Evolutionary conservation across 2,888 invertebrate genomes (phyloP).

Genomic region (Tineola bisselliella): DNA sequence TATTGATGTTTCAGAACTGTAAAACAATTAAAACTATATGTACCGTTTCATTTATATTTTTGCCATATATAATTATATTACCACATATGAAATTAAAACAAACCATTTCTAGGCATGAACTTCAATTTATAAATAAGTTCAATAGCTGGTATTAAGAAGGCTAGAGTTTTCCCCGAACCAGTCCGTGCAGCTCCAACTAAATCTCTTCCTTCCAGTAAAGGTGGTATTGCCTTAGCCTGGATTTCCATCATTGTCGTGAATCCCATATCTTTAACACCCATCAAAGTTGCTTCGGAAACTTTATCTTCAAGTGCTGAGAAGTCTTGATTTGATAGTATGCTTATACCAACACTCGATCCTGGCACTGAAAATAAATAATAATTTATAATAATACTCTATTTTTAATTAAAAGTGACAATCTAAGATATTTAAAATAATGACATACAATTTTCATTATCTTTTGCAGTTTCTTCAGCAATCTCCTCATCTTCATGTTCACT

Average conservation of each 20-base stretch:
- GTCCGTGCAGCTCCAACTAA: conserved; percentile 95
- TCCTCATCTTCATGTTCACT: conserved; percentile 26
- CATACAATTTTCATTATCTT: not conserved
- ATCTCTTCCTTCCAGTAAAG: conserved; percentile 90
- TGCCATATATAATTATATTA: too few relatives aligned
- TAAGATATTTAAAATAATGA: not conserved
- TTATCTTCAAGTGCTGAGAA: conserved; percentile 70
- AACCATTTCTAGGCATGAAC: conserved; percentile 93
- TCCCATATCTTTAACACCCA: conserved; percentile 89
- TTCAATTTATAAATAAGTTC: conserved; percentile 90
- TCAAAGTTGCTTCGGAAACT: conserved; percentile 85
- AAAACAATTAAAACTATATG: too few relatives aligned
- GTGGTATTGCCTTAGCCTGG: conserved; percentile 88
- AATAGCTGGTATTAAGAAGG: conserved; percentile 95
- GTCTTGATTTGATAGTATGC: conserved; percentile 68
- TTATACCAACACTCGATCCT: conserved; percentile 69
- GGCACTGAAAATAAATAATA: conserved; percentile 58
- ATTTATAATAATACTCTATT: too few relatives aligned
- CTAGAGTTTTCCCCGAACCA: conserved; percentile 96
- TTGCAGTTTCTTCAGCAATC: conserved; percentile 17
- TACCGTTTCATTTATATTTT: too few relatives aligned
- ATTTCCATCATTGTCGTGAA: conserved; percentile 96
- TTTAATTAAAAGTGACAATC: too few relatives aligned
- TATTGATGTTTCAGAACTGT: too few relatives aligned
- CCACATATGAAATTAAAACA: conserved; percentile 23